phyloP scores from a whole-genome alignment of 2,113 vertebrate species.

The Diadophis punctatus region DNA sequence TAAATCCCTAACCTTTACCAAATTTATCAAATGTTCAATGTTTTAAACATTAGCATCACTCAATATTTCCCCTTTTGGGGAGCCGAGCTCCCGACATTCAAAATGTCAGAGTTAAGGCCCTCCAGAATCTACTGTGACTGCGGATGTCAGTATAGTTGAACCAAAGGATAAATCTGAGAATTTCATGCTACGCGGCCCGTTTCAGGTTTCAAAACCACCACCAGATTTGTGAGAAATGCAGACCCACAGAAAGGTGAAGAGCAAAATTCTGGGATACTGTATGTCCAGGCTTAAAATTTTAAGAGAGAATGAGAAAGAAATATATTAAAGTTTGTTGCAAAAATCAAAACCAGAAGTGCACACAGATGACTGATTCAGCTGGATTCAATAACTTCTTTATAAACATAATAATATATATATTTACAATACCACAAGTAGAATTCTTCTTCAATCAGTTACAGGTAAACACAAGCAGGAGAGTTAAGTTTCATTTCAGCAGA shows the following conservation, averaged over 20 bases:
- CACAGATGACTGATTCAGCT: too few species aligned
- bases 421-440: too few species aligned
- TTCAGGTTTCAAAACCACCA: background rate
- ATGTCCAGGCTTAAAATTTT: too few species aligned
- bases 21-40: background rate
- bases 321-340: too few species aligned
- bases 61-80: background rate
- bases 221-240: background rate
- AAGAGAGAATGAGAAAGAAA: background rate
- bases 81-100: background rate
- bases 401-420: too few species aligned
- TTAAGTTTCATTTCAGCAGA: too few species aligned
- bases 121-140: background rate
- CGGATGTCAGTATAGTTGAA: background rate
- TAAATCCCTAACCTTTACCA: background rate
- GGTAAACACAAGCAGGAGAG: too few species aligned
- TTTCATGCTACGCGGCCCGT: background rate
- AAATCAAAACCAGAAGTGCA: too few species aligned
- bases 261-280: background rate
- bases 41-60: slow-evolving; percentile 6
- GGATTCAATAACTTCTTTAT: too few species aligned
- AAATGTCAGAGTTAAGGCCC: background rate
- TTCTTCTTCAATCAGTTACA: too few species aligned
- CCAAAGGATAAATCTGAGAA: background rate
- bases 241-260: background rate